Base-by-base conservation (phyloP, 2,888 invertebrate genomes). In the Mesorhabditis belari region DNA sequence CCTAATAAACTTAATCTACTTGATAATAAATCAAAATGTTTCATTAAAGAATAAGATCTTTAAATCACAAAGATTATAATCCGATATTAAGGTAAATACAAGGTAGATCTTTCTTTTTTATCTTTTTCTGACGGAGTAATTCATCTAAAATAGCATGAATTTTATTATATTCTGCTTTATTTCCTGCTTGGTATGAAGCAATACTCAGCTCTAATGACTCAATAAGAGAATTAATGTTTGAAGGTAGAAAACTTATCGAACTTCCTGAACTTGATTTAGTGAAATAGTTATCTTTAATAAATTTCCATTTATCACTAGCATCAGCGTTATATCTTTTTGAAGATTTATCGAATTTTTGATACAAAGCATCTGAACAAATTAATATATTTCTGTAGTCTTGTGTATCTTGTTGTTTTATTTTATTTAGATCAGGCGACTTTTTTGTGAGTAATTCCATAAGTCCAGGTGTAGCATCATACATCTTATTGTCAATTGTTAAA, bases 381-480 rank as follows among this genome's bases (percentile, higher is more conserved):
- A n/a, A n/a, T n/a, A n/a, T n/a, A n/a, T n/a, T n/a, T n/a, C n/a
- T n/a, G n/a, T n/a, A n/a, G n/a, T n/a, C n/a, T 55, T 64, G 27
- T 50, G 54, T 70, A 63, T 70, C 69, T 27, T 67, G 52, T 9
- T 24, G 17, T 44, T 52, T 35, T 24, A 63, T 54, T 49, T 60
- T 56, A 49, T 44, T 65, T 5, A 63, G 6, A 60, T 68, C 35
- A 19, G 69, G 69, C 49, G 70, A 70, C 58, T 70, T 70, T 56
- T 70, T 70, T 28, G 54, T 65, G 65, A 70, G 29, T 62, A 70
- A 61, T 58, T 70, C 70, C 69, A 70, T 65, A 52, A 70, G 25
- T 50, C 70, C 70, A 27, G 21, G 19, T 54, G 68, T 62, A 52
- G 66, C 66, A 25, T 25, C 57, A 26, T 68, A 68, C 56, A 52